These are phyloP conservation scores for Labroides dimidiatus DNA, from an alignment of 2,797 vertebrate genomes.

Conservation along the genomic window DNA sequence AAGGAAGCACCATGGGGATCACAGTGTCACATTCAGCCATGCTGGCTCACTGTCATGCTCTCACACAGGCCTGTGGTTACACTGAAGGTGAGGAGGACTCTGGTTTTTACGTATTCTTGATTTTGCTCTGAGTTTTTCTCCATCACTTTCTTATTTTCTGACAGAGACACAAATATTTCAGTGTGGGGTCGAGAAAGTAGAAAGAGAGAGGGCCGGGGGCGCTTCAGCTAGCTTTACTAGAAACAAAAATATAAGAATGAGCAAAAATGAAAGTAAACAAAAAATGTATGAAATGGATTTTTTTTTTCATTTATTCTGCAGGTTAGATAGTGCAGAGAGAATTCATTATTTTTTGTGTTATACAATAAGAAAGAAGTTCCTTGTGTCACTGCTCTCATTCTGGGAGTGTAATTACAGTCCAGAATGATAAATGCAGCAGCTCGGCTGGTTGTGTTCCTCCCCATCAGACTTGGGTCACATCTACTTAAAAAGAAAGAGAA, in stretches of 20 bases:
- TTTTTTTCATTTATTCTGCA: background rate
- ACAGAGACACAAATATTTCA: background rate
- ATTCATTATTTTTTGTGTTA: conserved; percentile 6
- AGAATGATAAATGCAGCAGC: conserved; percentile 44
- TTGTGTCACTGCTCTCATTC: conserved; percentile 14
- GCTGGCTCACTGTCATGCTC: conserved; percentile 91
- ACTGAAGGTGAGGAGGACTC: conserved; percentile 87
- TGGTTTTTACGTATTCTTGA: conserved; percentile 2
- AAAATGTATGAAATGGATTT: background rate
- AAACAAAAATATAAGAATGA: background rate
- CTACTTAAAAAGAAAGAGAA: conserved; percentile 41
- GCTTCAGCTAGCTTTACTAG: background rate
- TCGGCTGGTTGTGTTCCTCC: conserved; percentile 31
- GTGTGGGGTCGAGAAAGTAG: background rate
- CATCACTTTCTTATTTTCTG: conserved; percentile 1
- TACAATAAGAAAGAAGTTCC: conserved; percentile 1
- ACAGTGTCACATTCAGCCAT: conserved; percentile 91
- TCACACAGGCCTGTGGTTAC: conserved; percentile 94
- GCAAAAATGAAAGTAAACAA: background rate
- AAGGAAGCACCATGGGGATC: conserved; percentile 96
- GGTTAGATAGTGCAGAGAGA: background rate
- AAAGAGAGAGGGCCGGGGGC: background rate
- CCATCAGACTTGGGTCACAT: conserved; percentile 47
- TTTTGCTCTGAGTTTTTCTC: background rate
- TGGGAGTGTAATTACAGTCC: conserved; percentile 38